Evolutionary conservation across 1,140 invertebrate species (phyloP).

Genomic region (Lordiphosa mommai): DNA sequence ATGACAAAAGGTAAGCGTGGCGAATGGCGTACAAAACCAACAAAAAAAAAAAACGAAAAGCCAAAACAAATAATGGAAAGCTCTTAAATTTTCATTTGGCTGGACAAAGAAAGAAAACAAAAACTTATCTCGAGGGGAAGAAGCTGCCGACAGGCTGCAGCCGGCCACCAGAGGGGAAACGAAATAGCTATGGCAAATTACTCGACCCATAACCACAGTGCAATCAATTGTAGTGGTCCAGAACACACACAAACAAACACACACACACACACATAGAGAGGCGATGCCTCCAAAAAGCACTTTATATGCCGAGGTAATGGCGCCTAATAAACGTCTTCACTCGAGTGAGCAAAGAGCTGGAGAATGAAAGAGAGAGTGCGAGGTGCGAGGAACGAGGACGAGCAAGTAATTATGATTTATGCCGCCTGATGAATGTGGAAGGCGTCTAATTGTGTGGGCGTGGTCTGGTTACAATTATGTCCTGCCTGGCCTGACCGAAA

Average conservation of each 20-base stretch:
- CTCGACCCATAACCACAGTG: constrained; percentile 63
- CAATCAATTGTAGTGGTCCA: constrained; percentile 69
- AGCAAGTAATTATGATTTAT: constrained; percentile 71
- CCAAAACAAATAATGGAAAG: constrained; percentile 60
- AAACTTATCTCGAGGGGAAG: background rate
- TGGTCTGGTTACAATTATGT: constrained; percentile 59
- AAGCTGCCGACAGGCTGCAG: constrained; percentile 34
- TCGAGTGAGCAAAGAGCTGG: constrained; percentile 47
- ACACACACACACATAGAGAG: constrained; percentile 6
- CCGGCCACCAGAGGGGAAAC: background rate
- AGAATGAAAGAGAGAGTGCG: constrained; percentile 1
- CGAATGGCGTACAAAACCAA: background rate
- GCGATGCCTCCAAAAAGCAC: constrained; percentile 51
- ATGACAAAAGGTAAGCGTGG: constrained; percentile 6
- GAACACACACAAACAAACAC: constrained; percentile 29
- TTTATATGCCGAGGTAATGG: constrained; percentile 71
- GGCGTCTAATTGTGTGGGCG: constrained; percentile 65
- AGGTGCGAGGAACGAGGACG: constrained; percentile 14
- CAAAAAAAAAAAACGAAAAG: constrained; percentile 14
- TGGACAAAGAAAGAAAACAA: constrained; percentile 19
- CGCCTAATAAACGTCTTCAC: constrained; percentile 72
- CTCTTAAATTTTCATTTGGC: constrained; percentile 66
- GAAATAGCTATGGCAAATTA: constrained; percentile 52
- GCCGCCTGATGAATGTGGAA: constrained; percentile 52
- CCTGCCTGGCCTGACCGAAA: constrained; percentile 37